Conservation (phyloP, 2,113 vertebrate species). For the Nothobranchius kuhntae region DNA sequence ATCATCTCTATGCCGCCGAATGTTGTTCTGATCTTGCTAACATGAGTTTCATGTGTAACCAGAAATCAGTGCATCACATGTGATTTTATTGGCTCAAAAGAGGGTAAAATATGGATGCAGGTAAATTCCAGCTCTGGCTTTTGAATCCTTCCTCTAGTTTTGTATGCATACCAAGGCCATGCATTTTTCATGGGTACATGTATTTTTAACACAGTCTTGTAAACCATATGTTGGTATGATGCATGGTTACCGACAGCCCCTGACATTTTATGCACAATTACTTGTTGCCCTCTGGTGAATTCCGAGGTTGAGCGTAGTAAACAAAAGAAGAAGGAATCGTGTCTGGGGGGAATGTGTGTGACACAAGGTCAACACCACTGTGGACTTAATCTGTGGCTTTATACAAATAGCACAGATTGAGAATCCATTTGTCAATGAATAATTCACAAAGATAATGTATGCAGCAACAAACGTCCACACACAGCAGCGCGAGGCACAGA, state of each 20-base stretch:
- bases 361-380: constrained; percentile 69
- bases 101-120: neutral
- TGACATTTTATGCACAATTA: constrained; percentile 73
- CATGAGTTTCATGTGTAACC: too few species aligned
- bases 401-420: constrained; percentile 37
- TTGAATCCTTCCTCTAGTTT: constrained; percentile 40
- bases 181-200: constrained; percentile 72
- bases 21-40: too few species aligned
- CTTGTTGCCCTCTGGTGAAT: constrained; percentile 65
- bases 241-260: constrained; percentile 69
- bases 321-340: constrained; percentile 33
- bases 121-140: constrained; percentile 28
- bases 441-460: constrained; percentile 61
- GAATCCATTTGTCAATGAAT: constrained; percentile 70
- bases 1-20: too few species aligned
- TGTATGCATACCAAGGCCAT: constrained; percentile 52
- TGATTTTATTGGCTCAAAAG: neutral
- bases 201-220: constrained; percentile 66
- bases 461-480: constrained; percentile 34
- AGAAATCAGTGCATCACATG: neutral
- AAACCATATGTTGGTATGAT: constrained; percentile 69
- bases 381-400: constrained; percentile 22
- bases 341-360: constrained; percentile 19
- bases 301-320: constrained; percentile 44
- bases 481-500: neutral